Evolutionary conservation across 1,140 invertebrate genomes (phyloP), one percentile per base, ranked within the genome.

Genomic region (Brachionus koreanus): DNA sequence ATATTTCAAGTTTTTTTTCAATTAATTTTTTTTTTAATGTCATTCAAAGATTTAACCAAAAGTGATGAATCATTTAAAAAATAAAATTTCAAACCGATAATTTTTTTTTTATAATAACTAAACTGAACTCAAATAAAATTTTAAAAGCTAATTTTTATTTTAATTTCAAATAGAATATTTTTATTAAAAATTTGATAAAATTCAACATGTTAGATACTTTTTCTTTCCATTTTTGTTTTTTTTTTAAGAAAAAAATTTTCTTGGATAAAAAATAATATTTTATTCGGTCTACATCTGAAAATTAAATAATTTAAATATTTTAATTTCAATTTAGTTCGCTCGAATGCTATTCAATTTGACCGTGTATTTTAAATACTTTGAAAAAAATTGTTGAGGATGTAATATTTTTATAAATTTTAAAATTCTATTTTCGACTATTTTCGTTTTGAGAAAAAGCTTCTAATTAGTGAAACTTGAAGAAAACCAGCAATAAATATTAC

Each of bases 381-480:
- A 57, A 57, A 57, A 57, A 25, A 19, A 7, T 19, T 19, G 29
- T 57, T 57, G 49, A 57, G 49, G 16, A 57, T 23, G 9, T 19
- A 25, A 19, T 57, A 57, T 57, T 57, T 16, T 52, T 57, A n/a
- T 49, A n/a, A n/a, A 16, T 49, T 5, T 49, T 49, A n/a, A 1
- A 16, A 57, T 57, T 57, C 9, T 2, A 1, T 25, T 25, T 69
- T 39, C 10, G 63, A 43, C 37, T 39, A 77, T 52, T 77, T 79
- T 61, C 76, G 33, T 0, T 79, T 57, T 25, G 76, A 79, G 57
- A 98, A 98, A 90, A 98, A 98, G 86, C 95, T 96, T 86, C 94
- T 94, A 9, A 98, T 89, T 75, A 98, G 90, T 85, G 94, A 91
- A 19, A 98, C 95, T 90, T 99, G 96, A 10, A 92, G 92, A 79